Base-by-base conservation (phyloP, 2,888 invertebrate species). In the Rapana venosa region DNA sequence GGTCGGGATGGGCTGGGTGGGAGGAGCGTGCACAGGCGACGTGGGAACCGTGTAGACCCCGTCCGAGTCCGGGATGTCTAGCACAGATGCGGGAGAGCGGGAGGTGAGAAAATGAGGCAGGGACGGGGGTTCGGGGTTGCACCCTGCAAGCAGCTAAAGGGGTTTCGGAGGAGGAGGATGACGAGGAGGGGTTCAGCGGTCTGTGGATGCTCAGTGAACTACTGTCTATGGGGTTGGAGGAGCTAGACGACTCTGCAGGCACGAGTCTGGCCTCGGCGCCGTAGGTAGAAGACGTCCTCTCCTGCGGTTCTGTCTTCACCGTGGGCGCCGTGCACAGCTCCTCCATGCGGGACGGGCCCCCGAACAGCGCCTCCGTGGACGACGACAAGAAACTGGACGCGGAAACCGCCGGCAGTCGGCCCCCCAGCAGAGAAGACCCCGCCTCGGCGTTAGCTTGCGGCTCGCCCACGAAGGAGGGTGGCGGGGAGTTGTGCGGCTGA, bases 281-380 rank as follows among this genome's bases (percentile, higher is more conserved):
- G 47, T n/a, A 56, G 4, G 22, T 26, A n/a, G 84, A 83, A 83
- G 20, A 36, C 83, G 58, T 6, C 13, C 26, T 20, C 66, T 84
- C 88, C 35, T 61, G 70, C 20, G 89, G 89, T 56, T 89, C 89
- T n/a, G 89, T 85, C 84, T 89, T 89, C 66, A 87, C 58, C 61
- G 36, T 30, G 17, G 88, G 84, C 26, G 58, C 17, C 0, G 87
- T 70, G 66, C 81, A 85, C 66, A 89, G 61, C 32, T 66, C 90
- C 32, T 87, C 88, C 66, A 32, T 87, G 5, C 87, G 47, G 36
- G 77, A 30, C 32, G 88, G 87, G 26, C 79, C 77, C 58, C 61
- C 84, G 47, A 87, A 74, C n/a, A 91, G 88, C 32, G 74, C 70
- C 36, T 87, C 90, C 36, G 90, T 87, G 5, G 87, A 88, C 20